Evolutionary conservation across 2,888 invertebrate species (phyloP), one percentile per base, ranked within the genome.

Genomic region (Epinotia nisella): DNA sequence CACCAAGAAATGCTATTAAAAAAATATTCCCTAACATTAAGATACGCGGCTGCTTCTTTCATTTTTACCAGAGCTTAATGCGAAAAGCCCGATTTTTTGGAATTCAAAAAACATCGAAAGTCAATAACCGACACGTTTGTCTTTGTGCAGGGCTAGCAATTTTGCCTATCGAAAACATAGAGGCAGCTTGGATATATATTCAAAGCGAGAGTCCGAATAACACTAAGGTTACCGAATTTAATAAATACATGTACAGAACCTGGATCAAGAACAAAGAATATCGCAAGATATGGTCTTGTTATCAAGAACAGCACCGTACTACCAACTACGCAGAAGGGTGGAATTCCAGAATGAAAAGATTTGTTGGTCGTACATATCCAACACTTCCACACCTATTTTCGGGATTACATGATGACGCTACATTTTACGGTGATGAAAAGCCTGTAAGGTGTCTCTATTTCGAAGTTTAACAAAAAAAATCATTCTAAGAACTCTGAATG

Each of bases 61-160:
- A 58, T 15, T 58, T 58, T 11, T 59, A 59, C 39, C 35, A 58
- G 7, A 7, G 15, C 59, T 10, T 39, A 59, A 59, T n/a, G 39
- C 59, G 59, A 35, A 35, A 39, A 10, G 39, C 10, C 59, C 35
- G 35, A 39, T 0, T 9, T 2, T 59, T 59, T 17, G 59, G 59
- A 59, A 59, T 39, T 10, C 17, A 59, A 17, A 17, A 35, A 59
- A 59, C 59, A 10, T 59, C 59, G 10, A 65, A 65, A 53, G 66
- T 66, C 41, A 56, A 66, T 15, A 66, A 56, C 41, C 66, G 56
- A 39, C 66, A 66, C 66, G 0, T 66, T 7, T 66, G 66, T 9
- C 66, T 66, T 7, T 66, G 56, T 66, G 66, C 55, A 66, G 66
- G 66, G 66, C 66, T 66, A 66, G 66, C 56, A 56, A 56, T 66